Conservation (phyloP, 2,888 invertebrate species). For the Brachynemurus nebulosus region DNA sequence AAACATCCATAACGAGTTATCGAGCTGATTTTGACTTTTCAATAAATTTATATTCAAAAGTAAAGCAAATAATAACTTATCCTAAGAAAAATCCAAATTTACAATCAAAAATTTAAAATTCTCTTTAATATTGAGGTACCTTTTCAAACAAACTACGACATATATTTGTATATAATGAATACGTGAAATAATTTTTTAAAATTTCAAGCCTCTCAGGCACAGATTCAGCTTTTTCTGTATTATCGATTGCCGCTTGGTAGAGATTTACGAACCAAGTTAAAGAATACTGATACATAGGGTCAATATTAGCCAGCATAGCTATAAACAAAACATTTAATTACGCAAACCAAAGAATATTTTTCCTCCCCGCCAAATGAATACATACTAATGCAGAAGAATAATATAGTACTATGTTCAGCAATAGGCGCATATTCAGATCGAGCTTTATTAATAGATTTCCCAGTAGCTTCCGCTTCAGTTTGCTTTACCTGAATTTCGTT, state of each 20-base stretch:
- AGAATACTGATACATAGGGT: slow-evolving; percentile 97
- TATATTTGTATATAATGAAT: slow-evolving; percentile 78
- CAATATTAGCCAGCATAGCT: slow-evolving; percentile 80
- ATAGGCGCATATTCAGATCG: slow-evolving; percentile 81
- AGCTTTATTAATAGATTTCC: slow-evolving; percentile 75
- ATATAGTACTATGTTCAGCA: slow-evolving; percentile 74
- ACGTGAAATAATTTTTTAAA: slow-evolving; percentile 70
- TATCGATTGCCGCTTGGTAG: slow-evolving; percentile 74
- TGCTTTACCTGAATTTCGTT: slow-evolving; percentile 90
- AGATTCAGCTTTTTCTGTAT: slow-evolving; percentile 69
- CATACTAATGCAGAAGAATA: slow-evolving; percentile 81
- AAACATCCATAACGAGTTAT: slow-evolving; percentile 65
- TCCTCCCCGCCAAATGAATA: slow-evolving; percentile 4
- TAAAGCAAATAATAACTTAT: slow-evolving; percentile 81
- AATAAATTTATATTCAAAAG: slow-evolving; percentile 59
- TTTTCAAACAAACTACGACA: slow-evolving; percentile 90
- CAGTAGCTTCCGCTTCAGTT: slow-evolving; percentile 76
- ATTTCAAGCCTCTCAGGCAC: slow-evolving; percentile 58
- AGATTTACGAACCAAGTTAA: slow-evolving; percentile 86
- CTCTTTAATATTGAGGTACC: slow-evolving; percentile 30
- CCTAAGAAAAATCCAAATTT: slow-evolving; percentile 43
- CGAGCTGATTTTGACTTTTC: slow-evolving; percentile 41
- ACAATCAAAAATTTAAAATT: too few species aligned
- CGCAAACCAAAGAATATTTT: neutral
- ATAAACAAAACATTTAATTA: neutral